Base-by-base conservation (phyloP, 2,797 vertebrate species). In the Centropyge bicolor region DNA sequence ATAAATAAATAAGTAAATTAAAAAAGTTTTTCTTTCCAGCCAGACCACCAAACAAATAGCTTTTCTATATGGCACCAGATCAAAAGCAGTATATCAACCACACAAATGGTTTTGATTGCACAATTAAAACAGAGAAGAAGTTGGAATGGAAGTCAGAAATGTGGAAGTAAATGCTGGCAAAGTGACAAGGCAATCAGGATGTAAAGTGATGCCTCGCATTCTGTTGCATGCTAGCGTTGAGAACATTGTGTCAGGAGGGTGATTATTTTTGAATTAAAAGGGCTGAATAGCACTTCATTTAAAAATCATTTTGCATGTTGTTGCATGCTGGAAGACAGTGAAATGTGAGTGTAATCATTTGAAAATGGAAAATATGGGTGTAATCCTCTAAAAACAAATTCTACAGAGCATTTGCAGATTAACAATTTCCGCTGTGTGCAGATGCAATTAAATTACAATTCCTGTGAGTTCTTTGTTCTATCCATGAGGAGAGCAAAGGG, bases 221-320 rank as follows among this genome's bases (percentile, higher is more conserved):
- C 24, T 35, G 38, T 63, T 78, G 63, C 69, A 69, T 70, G 70
- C n/a, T 62, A 69, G 38, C 52, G 12, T 2, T 49, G 52, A 56
- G 60, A 74, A 55, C 14, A 56, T 43, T 77, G 27, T 74, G 35
- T 76, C 63, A 72, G 46, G 27, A 62, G 16, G 38, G 62, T 76
- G 38, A 86, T 86, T 82, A 54, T 68, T 87, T 81, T 78, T 5
- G 16, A 46, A 87, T 87, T 81, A 77, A 70, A 85, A 71, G 8
- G 10, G 46, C 19, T 4, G 6, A 63, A n/a, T 19, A 19, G 68
- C 19, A 22, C 27, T 46, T 66, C 1, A 60, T 76, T 63, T 54
- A 65, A 54, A 61, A 60, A 60, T 36, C 0, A 22, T 81, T 17
- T 68, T 55, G 13, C 9, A 27, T 38, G 9, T 52, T 60, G 61